These are phyloP conservation scores for Zhengitettix transpicula DNA, from an alignment of 2,888 invertebrate genomes.

Conservation along the genomic window DNA sequence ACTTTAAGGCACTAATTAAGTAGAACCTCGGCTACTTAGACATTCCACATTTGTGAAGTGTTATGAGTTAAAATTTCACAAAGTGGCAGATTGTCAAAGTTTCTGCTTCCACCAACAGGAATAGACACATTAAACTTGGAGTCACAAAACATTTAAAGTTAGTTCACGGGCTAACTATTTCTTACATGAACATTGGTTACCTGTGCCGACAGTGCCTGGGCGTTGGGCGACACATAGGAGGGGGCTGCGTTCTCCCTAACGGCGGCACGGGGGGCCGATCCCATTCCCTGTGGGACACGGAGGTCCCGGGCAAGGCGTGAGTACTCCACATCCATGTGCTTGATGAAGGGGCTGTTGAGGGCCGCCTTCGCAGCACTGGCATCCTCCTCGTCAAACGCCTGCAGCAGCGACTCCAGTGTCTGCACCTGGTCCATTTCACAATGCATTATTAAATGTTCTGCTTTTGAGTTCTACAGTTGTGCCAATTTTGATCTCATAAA, in stretches of 20 bases:
- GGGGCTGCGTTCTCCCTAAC: constrained; percentile 54
- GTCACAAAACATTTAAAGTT: too few relatives aligned
- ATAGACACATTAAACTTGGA: too few relatives aligned
- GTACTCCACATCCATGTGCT: constrained; percentile 86
- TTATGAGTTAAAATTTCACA: too few relatives aligned
- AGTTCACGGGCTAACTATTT: not conserved
- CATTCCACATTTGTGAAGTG: too few relatives aligned
- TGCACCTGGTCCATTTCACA: constrained; percentile 41
- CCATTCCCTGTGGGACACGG: constrained; percentile 43
- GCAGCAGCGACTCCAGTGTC: constrained; percentile 57
- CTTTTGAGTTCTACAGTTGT: too few relatives aligned
- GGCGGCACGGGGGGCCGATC: constrained; percentile 31
- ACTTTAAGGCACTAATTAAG: too few relatives aligned
- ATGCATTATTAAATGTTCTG: too few relatives aligned
- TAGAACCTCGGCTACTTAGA: too few relatives aligned
- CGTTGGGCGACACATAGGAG: constrained; percentile 40
- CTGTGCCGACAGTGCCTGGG: constrained; percentile 11
- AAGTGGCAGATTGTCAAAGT: too few relatives aligned
- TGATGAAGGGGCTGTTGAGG: constrained; percentile 66
- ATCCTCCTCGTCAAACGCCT: constrained; percentile 78
- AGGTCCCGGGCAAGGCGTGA: constrained; percentile 54
- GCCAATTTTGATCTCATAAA: too few relatives aligned
- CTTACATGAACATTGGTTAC: not conserved
- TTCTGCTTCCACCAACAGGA: too few relatives aligned
- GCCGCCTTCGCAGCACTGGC: constrained; percentile 59